Evolutionary conservation across 2,888 invertebrate genomes (phyloP).

Genomic region (Meteorus cinctellus): DNA sequence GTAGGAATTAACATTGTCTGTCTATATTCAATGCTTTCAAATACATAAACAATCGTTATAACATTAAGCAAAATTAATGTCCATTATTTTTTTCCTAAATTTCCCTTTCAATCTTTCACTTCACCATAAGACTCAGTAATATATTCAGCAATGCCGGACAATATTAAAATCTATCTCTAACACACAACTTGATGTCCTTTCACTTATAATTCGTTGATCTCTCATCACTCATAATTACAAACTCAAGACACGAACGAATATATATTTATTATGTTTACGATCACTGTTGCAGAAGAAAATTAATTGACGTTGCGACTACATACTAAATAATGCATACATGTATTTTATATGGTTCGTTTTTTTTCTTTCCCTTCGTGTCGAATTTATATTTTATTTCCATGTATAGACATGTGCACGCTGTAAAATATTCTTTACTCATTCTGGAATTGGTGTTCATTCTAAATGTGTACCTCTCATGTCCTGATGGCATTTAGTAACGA

Average conservation of each 20-base stretch:
- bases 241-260: not conserved
- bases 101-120: not conserved
- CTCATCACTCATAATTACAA: conserved; percentile 36
- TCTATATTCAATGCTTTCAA: not conserved
- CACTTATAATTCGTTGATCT: conserved; percentile 40
- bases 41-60: conserved; percentile 33
- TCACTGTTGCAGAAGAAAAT: conserved; percentile 25
- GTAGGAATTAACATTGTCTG: conserved; percentile 14
- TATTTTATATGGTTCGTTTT: conserved; percentile 1
- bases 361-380: not conserved
- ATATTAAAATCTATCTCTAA: not conserved
- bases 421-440: conserved; percentile 14
- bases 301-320: conserved; percentile 4
- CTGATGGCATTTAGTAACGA: conserved; percentile 54
- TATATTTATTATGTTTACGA: conserved; percentile 8
- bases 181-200: conserved; percentile 32
- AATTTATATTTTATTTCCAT: conserved; percentile 8
- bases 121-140: not conserved
- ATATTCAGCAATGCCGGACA: not conserved
- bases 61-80: conserved; percentile 13
- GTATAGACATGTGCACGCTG: conserved; percentile 3
- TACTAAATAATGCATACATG: not conserved
- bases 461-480: conserved; percentile 7
- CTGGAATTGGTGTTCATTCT: not conserved
- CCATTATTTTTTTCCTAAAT: not conserved